Evolutionary conservation across 1,140 invertebrate species (phyloP).

Genomic region (Heliconius nattereri): DNA sequence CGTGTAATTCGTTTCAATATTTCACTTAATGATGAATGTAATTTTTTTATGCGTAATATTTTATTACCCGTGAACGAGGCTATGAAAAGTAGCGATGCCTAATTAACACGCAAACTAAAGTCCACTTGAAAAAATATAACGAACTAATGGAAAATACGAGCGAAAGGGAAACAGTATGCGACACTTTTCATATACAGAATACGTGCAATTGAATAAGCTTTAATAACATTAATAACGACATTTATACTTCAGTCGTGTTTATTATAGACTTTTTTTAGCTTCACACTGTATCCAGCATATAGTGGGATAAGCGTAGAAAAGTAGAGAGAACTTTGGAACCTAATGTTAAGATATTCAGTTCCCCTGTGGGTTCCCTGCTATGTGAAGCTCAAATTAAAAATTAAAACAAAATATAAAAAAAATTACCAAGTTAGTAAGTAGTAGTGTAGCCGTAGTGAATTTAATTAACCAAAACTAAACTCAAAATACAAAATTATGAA

Average conservation of each 20-base stretch:
- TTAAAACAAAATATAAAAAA: not conserved
- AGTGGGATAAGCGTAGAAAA: not conserved
- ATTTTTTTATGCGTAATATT: not conserved
- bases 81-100: slow-evolving; percentile 19
- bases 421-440: not conserved
- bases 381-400: no score
- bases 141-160: slow-evolving; percentile 6
- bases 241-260: not conserved
- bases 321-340: not conserved
- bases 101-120: slow-evolving; percentile 34
- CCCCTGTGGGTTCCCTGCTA: no score
- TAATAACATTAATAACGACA: not conserved
- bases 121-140: slow-evolving; percentile 20
- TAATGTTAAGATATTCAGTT: not conserved
- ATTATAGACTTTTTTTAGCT: not conserved
- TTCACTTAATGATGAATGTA: not conserved
- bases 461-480: no score
- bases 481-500: no score
- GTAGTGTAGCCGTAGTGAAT: no score
- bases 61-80: slow-evolving; percentile 28
- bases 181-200: not conserved
- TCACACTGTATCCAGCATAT: not conserved
- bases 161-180: slow-evolving; percentile 12
- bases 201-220: not conserved
- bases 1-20: not conserved